phyloP scores from a whole-genome alignment of 2,888 invertebrate species.

The Oscheius sp. region DNA sequence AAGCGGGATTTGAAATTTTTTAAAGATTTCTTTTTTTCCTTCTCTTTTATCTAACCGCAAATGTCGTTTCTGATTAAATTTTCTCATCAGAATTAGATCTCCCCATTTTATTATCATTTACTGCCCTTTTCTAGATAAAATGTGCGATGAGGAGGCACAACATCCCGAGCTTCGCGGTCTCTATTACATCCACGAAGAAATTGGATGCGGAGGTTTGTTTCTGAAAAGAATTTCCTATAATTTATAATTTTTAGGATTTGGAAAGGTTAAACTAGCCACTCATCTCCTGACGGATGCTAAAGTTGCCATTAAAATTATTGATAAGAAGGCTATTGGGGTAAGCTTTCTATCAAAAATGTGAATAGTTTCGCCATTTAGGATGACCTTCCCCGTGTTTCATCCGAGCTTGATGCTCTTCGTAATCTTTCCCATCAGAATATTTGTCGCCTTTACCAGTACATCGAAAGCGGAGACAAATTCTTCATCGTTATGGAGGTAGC shows the following conservation, averaged over 20 bases:
- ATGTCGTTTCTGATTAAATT: neutral
- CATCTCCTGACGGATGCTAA: constrained; percentile 85
- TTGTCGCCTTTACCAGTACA: constrained; percentile 84
- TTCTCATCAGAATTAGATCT: neutral
- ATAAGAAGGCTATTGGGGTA: constrained; percentile 82
- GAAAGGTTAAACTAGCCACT: constrained; percentile 81
- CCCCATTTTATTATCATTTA: neutral
- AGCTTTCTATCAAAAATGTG: constrained; percentile 65
- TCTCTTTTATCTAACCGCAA: neutral
- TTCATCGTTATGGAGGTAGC: constrained; percentile 83
- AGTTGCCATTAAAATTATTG: constrained; percentile 87
- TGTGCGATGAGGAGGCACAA: constrained; percentile 33
- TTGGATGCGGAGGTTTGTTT: constrained; percentile 77
- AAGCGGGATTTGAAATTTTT: constrained; percentile 28
- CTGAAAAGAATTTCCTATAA: neutral
- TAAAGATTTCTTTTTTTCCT: neutral
- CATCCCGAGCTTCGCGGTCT: constrained; percentile 40
- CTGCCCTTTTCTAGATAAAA: neutral
- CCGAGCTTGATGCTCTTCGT: constrained; percentile 81
- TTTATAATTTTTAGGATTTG: constrained; percentile 44
- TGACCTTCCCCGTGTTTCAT: constrained; percentile 81
- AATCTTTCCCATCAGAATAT: constrained; percentile 77
- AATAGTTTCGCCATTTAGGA: constrained; percentile 75
- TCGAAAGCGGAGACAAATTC: constrained; percentile 83
- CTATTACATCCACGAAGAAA: constrained; percentile 63